Percentiles rank a stretch among this genome's conserved stretches.
phyloP scores from a whole-genome alignment of 2,888 invertebrate genomes.

The Pachymerium ferrugineum region DNA sequence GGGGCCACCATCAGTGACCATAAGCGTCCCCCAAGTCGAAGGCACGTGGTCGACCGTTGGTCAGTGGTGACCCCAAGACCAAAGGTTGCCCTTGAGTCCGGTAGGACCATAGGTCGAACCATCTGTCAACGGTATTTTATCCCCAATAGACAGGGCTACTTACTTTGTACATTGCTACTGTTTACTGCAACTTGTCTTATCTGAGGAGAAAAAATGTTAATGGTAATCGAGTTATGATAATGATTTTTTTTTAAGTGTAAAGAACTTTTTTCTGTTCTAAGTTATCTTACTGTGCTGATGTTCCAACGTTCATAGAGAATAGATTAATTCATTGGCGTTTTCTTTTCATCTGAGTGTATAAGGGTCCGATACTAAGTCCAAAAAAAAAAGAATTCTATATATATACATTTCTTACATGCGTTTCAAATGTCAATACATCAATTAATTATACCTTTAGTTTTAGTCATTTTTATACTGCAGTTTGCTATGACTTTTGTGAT shows the following conservation, averaged over 20 bases:
- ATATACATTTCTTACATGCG: too few relatives aligned
- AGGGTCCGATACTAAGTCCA: too few relatives aligned
- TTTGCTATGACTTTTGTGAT: too few relatives aligned
- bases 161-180: conserved; percentile 21
- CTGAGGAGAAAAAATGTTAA: background rate
- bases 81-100: conserved; percentile 24
- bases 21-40: background rate
- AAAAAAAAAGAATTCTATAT: too few relatives aligned
- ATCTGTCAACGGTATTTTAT: conserved; percentile 27
- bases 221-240: background rate
- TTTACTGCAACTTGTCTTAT: background rate
- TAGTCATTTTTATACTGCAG: too few relatives aligned
- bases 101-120: conserved; percentile 25
- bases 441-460: too few relatives aligned
- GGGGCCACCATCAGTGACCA: conserved; percentile 25
- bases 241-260: background rate
- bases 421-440: too few relatives aligned
- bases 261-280: too few relatives aligned
- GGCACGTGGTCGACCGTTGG: conserved; percentile 25
- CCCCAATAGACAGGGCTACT: conserved; percentile 18
- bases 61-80: conserved; percentile 25
- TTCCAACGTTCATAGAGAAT: too few relatives aligned
- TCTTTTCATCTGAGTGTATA: too few relatives aligned
- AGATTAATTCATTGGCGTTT: too few relatives aligned
- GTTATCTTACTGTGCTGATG: too few relatives aligned